These are phyloP conservation scores for Cantharis lateralis DNA, from an alignment of 2,888 invertebrate genomes.

Conservation along the genomic window DNA sequence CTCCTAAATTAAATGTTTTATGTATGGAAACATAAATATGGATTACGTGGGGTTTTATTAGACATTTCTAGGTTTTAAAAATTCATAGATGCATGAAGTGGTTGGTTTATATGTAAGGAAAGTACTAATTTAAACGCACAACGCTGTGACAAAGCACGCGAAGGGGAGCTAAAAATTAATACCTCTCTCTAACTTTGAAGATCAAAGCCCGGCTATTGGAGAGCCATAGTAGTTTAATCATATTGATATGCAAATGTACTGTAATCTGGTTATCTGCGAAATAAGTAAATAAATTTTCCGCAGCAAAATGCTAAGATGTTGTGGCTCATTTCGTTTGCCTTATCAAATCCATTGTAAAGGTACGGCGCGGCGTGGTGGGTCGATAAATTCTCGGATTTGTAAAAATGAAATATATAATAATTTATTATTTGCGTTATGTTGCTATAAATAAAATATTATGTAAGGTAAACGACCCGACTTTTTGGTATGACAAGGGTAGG, in stretches of 20 bases:
- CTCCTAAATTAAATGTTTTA: constrained; percentile 2
- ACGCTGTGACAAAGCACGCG: constrained; percentile 8
- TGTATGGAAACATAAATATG: constrained; percentile 2
- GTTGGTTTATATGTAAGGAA: constrained; percentile 6
- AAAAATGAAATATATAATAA: neutral
- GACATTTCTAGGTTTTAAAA: neutral
- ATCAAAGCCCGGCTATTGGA: constrained; percentile 4
- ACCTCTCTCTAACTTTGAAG: constrained; percentile 10
- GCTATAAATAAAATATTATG: neutral
- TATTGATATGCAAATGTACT: neutral
- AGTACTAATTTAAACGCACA: constrained; percentile 9
- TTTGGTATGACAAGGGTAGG: neutral
- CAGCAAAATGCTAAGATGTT: neutral
- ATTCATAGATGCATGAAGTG: neutral
- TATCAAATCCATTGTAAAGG: neutral
- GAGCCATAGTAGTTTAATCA: neutral
- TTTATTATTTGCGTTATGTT: neutral
- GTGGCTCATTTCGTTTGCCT: neutral
- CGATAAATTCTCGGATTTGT: neutral
- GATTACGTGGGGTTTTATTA: neutral
- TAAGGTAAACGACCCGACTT: constrained; percentile 3
- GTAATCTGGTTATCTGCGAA: neutral
- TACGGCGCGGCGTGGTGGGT: neutral
- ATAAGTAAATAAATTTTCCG: neutral
- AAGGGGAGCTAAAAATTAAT: constrained; percentile 10